Base-by-base conservation (phyloP, 2,113 vertebrate genomes). In the Eulacestoma nigropectus region DNA sequence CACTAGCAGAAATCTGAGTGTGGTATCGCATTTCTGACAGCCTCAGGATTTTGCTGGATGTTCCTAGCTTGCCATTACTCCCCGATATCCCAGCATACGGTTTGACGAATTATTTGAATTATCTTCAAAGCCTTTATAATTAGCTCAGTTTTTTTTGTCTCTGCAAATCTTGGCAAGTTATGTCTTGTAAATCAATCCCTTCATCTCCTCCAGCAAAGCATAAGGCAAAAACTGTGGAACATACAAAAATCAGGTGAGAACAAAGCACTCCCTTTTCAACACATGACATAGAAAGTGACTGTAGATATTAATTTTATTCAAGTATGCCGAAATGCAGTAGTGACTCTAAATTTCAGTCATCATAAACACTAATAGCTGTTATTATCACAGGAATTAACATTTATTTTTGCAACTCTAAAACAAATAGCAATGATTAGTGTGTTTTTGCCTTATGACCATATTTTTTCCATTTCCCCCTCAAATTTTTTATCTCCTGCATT, bases 401-500 rank as follows among this genome's bases (percentile, higher is more conserved):
- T 80, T 46, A 49, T 53, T 89, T 70, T n/a, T 68, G 27, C 23
- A 79, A 20, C 21, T 87, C 16, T n/a, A 57, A 62, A 50, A 11
- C 62, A 59, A 74, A 69, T 46, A 52, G 14, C 46, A 83, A 60
- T 75, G 60, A 88, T 76, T 93, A 90, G 18, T 56, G 42, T 53
- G 30, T 57, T 95, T 97, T 92, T 90, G 91, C 91, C 73, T 85
- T 94, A 75, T 75, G 88, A 95, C 70, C 88, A 56, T 73, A 75
- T 85, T 96, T 79, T 75, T 93, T 97, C 92, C 78, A 93, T 93
- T 56, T 97, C 42, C 32, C 33, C 47, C 53, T 95, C 83, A 85
- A 80, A 35, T 89, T 97, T 97, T 97, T 95, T 88, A 96, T 97
- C 93, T 97, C 89, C 82, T 92, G 37, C 33, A 27, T 55, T 97